Percentiles rank a stretch among this genome's conserved stretches.
These are phyloP conservation scores for Brachycybe producta DNA, from an alignment of 2,888 invertebrate species.

Conservation along the genomic window DNA sequence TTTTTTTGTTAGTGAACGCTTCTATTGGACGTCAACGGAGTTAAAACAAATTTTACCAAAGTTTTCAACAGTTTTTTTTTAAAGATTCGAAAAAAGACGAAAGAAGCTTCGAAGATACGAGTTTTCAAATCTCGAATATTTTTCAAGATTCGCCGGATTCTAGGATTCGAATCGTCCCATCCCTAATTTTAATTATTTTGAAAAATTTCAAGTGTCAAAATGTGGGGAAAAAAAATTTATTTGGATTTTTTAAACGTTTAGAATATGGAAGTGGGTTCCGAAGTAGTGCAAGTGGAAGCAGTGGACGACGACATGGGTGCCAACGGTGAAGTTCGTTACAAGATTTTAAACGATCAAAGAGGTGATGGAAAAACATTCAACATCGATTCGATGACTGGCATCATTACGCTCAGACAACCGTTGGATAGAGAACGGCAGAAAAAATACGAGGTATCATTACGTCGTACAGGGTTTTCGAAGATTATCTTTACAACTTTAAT, in stretches of 20 bases:
- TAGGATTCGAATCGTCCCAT: too few relatives aligned
- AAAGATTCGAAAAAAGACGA: too few relatives aligned
- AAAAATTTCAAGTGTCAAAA: too few relatives aligned
- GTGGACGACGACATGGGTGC: slow-evolving; percentile 76
- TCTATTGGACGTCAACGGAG: too few relatives aligned
- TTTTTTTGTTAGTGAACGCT: too few relatives aligned
- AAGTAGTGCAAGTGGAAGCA: slow-evolving; percentile 65
- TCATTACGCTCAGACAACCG: slow-evolving; percentile 53
- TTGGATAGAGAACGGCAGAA: slow-evolving; percentile 74
- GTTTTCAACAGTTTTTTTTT: too few relatives aligned
- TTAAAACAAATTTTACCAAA: too few relatives aligned
- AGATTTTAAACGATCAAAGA: slow-evolving; percentile 62
- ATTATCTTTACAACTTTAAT: slow-evolving; percentile 18
- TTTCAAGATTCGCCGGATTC: too few relatives aligned
- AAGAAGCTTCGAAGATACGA: too few relatives aligned
- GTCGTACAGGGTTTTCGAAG: too few relatives aligned
- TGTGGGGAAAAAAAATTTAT: too few relatives aligned
- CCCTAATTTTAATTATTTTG: slow-evolving; percentile 8
- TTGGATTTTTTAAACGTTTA: slow-evolving; percentile 30
- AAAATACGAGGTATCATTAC: slow-evolving; percentile 77
- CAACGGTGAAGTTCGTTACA: slow-evolving; percentile 79
- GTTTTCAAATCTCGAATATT: too few relatives aligned
- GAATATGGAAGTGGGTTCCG: slow-evolving; percentile 74
- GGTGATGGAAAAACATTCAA: slow-evolving; percentile 71
- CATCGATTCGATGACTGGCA: slow-evolving; percentile 64